Base-by-base conservation (phyloP, 2,888 invertebrate genomes). In the Nomada lathburiana region DNA sequence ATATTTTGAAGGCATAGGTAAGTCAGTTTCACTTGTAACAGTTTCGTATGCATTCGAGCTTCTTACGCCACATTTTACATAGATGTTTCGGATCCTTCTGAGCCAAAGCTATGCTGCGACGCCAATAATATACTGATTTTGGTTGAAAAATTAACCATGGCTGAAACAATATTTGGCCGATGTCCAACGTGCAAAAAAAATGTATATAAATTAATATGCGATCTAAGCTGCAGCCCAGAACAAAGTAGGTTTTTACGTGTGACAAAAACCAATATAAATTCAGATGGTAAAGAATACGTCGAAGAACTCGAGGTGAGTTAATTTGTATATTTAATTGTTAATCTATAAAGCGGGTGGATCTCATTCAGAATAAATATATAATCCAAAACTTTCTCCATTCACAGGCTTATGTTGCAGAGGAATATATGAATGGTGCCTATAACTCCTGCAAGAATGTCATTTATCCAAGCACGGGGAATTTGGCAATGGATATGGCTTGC, bases 121-220 rank as follows among this genome's bases (percentile, higher is more conserved):
- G 84, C 87, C 0, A 82, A 84, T 0, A 97, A 97, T 92, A 89
- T 96, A 0, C 4, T 79, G 0, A 92, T 92, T 2, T 95, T 96
- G 94, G 93, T 95, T 0, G 82, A 91, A 0, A 95, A 95, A 62
- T 94, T 98, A 84, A 85, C 92, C 2, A 94, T 96, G 82, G 96
- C 97, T 0, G 96, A 96, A 62, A 95, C 95, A 70, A 93, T 98
- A 0, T 96, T 98, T 36, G 95, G 96, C 4, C 95, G 98, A 59
- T 99, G 99, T 92, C 97, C 97, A 0, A 96, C 97, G 0, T 99
- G 99, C 91, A 93, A 95, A 1, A 94, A 95, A 79, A 99, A 99
- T 92, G 96, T 98, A 88, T 95, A 96, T 11, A 94, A 95, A 63
- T 95, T 97, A 57, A 96, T 97, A 86, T 99, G 99, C 92, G 96